Evolutionary conservation across 2,113 vertebrate species (phyloP), one percentile per base, ranked within the genome.

Genomic region (Poeciliopsis occidentalis): DNA sequence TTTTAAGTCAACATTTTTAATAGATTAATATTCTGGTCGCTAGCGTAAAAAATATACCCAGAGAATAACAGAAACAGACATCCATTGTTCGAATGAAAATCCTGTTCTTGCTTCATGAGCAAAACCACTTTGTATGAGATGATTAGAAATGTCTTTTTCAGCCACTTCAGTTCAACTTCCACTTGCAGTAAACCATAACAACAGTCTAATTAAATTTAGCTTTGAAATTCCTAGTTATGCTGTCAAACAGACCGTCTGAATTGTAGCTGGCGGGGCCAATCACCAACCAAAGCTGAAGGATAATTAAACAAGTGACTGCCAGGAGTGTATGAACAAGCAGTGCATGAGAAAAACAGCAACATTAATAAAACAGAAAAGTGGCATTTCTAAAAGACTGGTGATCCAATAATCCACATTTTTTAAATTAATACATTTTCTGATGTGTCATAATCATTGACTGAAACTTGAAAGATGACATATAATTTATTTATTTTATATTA

Each of bases 251-350:
- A 71, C 73, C 68, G 61, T 26, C 26, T 73, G 73, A 72, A 79
- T 80, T 82, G 82, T 34, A 44, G 78, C 80, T 88, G 39, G 39
- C 63, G 79, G 74, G 64, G 67, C 34, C 61, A 75, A 78, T 84
- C 39, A 73, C 73, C 7, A 26, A 73, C 72, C 44, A 27, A 77
- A 72, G 76, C 77, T 74, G 39, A 73, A 89, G 71, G 72, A 70
- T 71, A 84, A 90, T 70, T 91, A 82, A 81, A 89, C 73, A 75
- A 89, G 81, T 82, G 76, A 82, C 81, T 88, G 83, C 31, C 84
- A 80, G 78, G 85, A 82, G 39, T 74, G 39, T 76, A 66, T 76
- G 69, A 24, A 57, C 24, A 57, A n/a, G 51, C 22, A 57, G 51
- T n/a, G 51, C 51, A 24, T 24, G 22, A 8, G 51, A 57, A 57